Evolutionary conservation across 1,140 invertebrate genomes (phyloP).

Genomic region (Leptestheria dahalacensis): DNA sequence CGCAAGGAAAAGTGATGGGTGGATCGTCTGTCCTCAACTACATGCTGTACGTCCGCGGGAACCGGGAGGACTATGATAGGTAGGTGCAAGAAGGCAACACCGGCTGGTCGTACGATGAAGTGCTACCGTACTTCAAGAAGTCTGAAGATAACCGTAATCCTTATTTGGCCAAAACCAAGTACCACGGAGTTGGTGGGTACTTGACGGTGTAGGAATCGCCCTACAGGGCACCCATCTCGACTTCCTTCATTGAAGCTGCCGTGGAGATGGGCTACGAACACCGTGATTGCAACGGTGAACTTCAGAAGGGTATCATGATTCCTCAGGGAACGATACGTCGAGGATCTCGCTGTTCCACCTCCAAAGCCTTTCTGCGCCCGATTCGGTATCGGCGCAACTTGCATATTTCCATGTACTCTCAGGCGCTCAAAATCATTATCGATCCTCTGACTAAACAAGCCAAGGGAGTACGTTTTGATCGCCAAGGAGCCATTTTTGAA

Average conservation of each 20-base stretch:
- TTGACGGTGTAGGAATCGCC: conserved; percentile 69
- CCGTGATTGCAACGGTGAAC: conserved; percentile 53
- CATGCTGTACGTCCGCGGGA: conserved; percentile 85
- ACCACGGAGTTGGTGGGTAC: conserved; percentile 57
- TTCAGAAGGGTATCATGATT: conserved; percentile 48
- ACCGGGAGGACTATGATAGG: conserved; percentile 71
- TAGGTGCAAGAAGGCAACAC: conserved; percentile 76
- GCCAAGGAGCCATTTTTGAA: conserved; percentile 25
- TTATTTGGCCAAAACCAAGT: conserved; percentile 49
- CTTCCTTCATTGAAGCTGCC: conserved; percentile 63
- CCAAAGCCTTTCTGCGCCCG: conserved; percentile 65
- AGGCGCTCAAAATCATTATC: conserved; percentile 47
- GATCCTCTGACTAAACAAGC: conserved; percentile 51
- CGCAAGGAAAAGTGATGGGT: conserved; percentile 66
- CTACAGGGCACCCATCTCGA: conserved; percentile 41
- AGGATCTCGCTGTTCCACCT: conserved; percentile 64
- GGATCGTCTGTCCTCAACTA: conserved; percentile 74
- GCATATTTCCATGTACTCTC: conserved; percentile 57
- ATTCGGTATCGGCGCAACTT: conserved; percentile 58
- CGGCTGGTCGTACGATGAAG: conserved; percentile 77
- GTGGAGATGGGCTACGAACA: conserved; percentile 68
- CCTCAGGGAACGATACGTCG: conserved; percentile 61
- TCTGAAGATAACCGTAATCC: conserved; percentile 71
- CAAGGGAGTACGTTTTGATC: conserved; percentile 53
- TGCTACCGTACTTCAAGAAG: conserved; percentile 68